Conservation (phyloP, 2,888 invertebrate species). For the Ecliptopera silaceata region DNA sequence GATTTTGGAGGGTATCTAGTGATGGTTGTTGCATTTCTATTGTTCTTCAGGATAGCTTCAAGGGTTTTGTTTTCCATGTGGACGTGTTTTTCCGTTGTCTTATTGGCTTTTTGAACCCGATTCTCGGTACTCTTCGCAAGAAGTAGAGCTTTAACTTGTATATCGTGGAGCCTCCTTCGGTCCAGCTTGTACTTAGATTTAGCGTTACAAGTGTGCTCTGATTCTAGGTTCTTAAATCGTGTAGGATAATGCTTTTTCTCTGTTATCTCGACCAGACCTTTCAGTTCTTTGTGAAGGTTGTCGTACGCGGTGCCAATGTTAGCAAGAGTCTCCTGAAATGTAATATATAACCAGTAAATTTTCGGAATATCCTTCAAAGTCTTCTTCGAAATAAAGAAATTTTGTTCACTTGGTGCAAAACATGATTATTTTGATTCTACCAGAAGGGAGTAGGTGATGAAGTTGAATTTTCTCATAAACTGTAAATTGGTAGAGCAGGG, state of each 20-base stretch:
- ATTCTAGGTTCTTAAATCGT: not conserved
- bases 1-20: conserved; percentile 50
- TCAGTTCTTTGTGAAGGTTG: conserved; percentile 52
- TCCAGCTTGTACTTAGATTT: conserved; percentile 25
- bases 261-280: conserved; percentile 36
- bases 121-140: conserved; percentile 16
- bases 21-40: conserved; percentile 44
- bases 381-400: too few relatives aligned
- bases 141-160: conserved; percentile 35
- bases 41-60: conserved; percentile 2
- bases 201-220: conserved; percentile 1
- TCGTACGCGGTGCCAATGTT: conserved; percentile 60
- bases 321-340: conserved; percentile 57
- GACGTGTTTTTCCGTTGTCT: conserved; percentile 8
- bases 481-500: not conserved
- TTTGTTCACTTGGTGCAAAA: too few relatives aligned
- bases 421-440: not conserved
- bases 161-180: conserved; percentile 30
- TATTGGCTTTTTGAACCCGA: conserved; percentile 4
- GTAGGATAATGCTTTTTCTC: conserved; percentile 10
- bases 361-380: not conserved
- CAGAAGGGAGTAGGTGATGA: not conserved
- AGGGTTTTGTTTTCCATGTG: conserved; percentile 1
- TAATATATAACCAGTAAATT: not conserved
- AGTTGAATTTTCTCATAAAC: not conserved